These are phyloP conservation scores for Crocidura indochinensis DNA, from an alignment of 2,797 vertebrate genomes.

Conservation along the genomic window DNA sequence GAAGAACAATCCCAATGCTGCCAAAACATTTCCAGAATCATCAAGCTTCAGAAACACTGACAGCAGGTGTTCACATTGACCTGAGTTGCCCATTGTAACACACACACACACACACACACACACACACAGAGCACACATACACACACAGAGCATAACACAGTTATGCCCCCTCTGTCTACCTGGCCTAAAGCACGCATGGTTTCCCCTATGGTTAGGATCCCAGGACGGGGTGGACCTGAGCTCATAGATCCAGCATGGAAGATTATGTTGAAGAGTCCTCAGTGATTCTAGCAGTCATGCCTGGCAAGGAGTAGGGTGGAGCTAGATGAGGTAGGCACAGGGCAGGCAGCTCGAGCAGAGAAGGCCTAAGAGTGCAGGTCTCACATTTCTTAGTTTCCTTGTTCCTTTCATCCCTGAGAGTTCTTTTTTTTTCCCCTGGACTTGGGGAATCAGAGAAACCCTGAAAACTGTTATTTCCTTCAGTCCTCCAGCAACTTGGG, in stretches of 20 bases:
- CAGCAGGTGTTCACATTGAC: background rate
- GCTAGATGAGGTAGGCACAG: too few species aligned
- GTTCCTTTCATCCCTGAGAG: background rate
- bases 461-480: constrained; percentile 46
- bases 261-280: background rate
- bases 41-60: constrained; percentile 37
- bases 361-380: rapidly evolving
- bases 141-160: background rate
- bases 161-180: background rate
- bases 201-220: too few species aligned
- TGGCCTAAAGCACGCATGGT: too few species aligned
- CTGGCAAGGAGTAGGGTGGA: background rate
- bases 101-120: too few species aligned
- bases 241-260: background rate
- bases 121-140: too few species aligned
- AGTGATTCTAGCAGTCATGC: background rate
- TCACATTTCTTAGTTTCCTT: constrained; percentile 26
- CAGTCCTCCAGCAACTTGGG: constrained; percentile 56
- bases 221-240: too few species aligned
- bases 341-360: background rate
- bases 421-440: constrained; percentile 63
- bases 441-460: background rate
- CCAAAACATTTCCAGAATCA: constrained; percentile 34
- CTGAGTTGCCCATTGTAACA: background rate
- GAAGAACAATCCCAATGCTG: background rate